A percentile compares a stretch with the other conserved stretches of the same genome.
phyloP scores from a whole-genome alignment of 2,113 vertebrate genomes.

The Orthonyx spaldingii region DNA sequence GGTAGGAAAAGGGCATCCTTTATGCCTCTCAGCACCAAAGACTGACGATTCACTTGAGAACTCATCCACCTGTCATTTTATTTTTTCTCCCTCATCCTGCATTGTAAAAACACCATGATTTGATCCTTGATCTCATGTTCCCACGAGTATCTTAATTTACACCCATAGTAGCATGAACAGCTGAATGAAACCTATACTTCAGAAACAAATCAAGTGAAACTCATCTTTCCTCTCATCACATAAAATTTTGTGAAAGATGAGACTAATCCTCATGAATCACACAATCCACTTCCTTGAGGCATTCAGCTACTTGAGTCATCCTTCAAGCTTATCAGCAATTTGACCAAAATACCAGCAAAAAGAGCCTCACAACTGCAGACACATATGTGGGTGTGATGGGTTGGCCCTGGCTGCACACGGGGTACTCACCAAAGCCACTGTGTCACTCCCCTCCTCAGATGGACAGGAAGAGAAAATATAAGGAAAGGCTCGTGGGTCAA shows the following conservation, averaged over 20 bases:
- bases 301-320: neutral
- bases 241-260: neutral
- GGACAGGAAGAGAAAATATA: neutral
- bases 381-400: rapidly evolving
- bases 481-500: neutral
- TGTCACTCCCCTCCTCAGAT: neutral
- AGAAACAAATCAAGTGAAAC: neutral
- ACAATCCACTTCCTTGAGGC: neutral
- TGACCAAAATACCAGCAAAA: neutral
- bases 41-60: neutral
- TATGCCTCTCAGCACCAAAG: neutral
- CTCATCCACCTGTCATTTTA: neutral
- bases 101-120: neutral
- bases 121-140: neutral
- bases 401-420: neutral
- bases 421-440: neutral
- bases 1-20: neutral
- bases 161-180: neutral
- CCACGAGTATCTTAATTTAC: neutral
- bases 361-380: neutral
- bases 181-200: neutral
- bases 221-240: neutral
- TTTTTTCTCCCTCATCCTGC: neutral
- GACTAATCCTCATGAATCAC: neutral
- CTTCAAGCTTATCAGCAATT: neutral